Conservation (phyloP, 1,140 invertebrate species). For the Drosophila tropicalis region DNA sequence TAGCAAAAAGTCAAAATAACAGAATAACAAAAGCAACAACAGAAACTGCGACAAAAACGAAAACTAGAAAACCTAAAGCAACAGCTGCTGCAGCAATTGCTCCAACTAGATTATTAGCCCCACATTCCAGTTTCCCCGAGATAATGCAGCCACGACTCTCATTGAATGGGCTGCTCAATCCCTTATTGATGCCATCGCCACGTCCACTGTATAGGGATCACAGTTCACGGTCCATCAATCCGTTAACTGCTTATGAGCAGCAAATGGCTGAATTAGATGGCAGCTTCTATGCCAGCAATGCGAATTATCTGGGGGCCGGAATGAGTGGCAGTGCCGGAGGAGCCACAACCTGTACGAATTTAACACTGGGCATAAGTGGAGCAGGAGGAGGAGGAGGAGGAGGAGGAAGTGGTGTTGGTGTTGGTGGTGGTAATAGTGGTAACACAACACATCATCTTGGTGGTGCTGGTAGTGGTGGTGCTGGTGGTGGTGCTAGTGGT, state of each 20-base stretch:
- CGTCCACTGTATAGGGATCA: conserved; percentile 75
- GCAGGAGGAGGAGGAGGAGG: conserved; percentile 6
- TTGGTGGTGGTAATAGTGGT: conserved; percentile 25
- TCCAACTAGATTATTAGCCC: conserved; percentile 46
- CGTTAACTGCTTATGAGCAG: conserved; percentile 75
- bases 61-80: conserved; percentile 16
- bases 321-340: conserved; percentile 70
- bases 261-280: conserved; percentile 80
- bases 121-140: conserved; percentile 70
- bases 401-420: conserved; percentile 19
- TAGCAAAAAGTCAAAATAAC: conserved; percentile 31
- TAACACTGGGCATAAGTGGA: conserved; percentile 46
- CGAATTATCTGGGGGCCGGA: conserved; percentile 68
- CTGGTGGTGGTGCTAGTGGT: conserved; percentile 16
- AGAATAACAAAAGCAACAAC: conserved; percentile 28
- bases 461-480: conserved; percentile 21
- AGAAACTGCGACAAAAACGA: conserved; percentile 32
- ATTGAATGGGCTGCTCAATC: conserved; percentile 77
- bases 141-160: conserved; percentile 81
- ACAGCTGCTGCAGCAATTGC: conserved; percentile 27
- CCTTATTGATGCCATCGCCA: conserved; percentile 78
- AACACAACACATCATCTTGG: conserved; percentile 21
- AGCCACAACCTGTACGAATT: conserved; percentile 65
- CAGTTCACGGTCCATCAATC: conserved; percentile 80
- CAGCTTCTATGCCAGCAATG: conserved; percentile 76